Conservation (phyloP, 2,113 vertebrate species). For the Sceloporus undulatus region DNA sequence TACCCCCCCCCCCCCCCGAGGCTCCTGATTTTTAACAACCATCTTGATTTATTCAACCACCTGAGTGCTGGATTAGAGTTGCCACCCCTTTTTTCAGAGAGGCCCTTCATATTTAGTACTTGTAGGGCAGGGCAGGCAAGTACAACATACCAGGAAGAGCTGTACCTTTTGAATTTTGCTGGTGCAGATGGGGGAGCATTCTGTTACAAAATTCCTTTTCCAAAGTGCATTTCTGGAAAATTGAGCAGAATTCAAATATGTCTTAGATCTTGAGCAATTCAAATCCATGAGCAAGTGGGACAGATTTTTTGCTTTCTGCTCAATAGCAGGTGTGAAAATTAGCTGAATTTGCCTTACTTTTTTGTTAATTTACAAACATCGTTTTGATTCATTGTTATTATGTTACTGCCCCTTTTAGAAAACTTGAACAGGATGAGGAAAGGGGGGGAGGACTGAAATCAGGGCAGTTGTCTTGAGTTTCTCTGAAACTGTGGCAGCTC, state of each 20-base stretch:
- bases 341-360: no score
- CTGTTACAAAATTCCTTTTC: not conserved
- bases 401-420: no score
- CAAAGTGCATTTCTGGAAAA: not conserved
- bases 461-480: no score
- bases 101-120: not conserved
- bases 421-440: no score
- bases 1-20: no score
- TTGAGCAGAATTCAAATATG: not conserved
- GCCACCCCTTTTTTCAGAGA: not conserved
- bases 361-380: no score
- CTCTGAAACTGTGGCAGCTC: no score
- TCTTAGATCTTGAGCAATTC: not conserved
- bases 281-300: not conserved
- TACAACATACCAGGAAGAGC: not conserved
- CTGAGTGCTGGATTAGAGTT: not conserved
- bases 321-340: not conserved
- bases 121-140: not conserved
- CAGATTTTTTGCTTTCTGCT: not conserved
- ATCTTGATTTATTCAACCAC: not conserved
- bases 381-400: no score
- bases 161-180: not conserved
- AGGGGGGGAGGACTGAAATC: no score
- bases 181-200: not conserved
- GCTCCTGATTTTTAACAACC: no score